Percentiles rank a stretch among this genome's conserved stretches.
Conservation (phyloP, 2,888 invertebrate genomes). For the Eupithecia vulgata region DNA sequence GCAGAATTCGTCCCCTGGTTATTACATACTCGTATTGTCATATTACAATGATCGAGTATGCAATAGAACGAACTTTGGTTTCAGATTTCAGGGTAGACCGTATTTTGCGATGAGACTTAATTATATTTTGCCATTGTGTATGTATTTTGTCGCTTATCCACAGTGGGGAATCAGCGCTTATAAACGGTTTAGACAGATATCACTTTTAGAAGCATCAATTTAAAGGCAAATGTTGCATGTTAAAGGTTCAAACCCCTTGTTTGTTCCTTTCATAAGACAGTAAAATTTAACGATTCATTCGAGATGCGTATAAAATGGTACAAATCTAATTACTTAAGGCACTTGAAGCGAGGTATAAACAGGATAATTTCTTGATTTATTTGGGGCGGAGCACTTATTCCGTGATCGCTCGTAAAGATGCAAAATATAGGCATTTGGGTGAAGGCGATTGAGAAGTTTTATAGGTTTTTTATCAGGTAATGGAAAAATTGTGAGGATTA, state of each 20-base stretch:
- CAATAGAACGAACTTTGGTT: too few species aligned
- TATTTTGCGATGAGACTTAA: too few species aligned
- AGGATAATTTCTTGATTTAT: slow-evolving; percentile 35
- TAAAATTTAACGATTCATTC: slow-evolving; percentile 18
- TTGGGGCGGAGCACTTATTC: slow-evolving; percentile 28
- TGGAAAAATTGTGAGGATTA: slow-evolving; percentile 27
- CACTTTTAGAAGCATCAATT: background rate
- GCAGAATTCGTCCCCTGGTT: too few species aligned
- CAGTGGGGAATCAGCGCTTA: background rate
- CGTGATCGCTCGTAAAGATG: slow-evolving; percentile 38
- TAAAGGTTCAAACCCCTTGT: slow-evolving; percentile 1
- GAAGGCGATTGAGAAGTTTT: slow-evolving; percentile 32
- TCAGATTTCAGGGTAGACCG: too few species aligned
- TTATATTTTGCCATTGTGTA: background rate
- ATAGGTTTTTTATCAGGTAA: slow-evolving; percentile 37
- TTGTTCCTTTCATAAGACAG: slow-evolving; percentile 11
- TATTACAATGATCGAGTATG: too few species aligned
- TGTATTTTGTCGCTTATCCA: background rate
- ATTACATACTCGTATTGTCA: too few species aligned
- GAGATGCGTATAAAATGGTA: slow-evolving; percentile 6
- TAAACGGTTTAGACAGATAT: background rate
- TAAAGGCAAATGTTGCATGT: background rate
- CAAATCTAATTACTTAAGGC: slow-evolving; percentile 19
- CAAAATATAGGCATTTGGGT: slow-evolving; percentile 33
- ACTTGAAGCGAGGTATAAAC: slow-evolving; percentile 22